Evolutionary conservation across 2,888 invertebrate genomes (phyloP).

Genomic region (Amaurobius ferox): DNA sequence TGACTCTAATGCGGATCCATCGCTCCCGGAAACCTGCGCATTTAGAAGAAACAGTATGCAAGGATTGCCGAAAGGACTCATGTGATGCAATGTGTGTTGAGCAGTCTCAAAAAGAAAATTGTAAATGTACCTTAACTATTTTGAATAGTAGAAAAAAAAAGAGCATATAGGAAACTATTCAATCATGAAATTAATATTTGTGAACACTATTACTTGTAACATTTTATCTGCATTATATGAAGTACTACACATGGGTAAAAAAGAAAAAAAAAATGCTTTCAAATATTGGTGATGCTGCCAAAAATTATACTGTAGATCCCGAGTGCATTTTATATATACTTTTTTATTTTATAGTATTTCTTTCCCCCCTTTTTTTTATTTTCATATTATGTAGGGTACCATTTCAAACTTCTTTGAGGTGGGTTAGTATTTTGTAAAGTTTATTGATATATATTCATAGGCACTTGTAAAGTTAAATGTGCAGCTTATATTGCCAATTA

Average conservation of each 20-base stretch:
- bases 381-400: slow-evolving; percentile 55
- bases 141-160: slow-evolving; percentile 67
- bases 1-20: slow-evolving; percentile 27
- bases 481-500: slow-evolving; percentile 66
- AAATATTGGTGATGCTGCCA: slow-evolving; percentile 62
- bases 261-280: slow-evolving; percentile 39
- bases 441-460: slow-evolving; percentile 41
- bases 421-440: slow-evolving; percentile 63
- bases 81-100: slow-evolving; percentile 24
- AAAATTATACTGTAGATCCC: slow-evolving; percentile 58
- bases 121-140: slow-evolving; percentile 72
- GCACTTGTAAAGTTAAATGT: slow-evolving; percentile 52
- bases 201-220: slow-evolving; percentile 66
- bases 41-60: slow-evolving; percentile 22
- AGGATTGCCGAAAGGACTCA: slow-evolving; percentile 21
- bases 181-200: slow-evolving; percentile 72
- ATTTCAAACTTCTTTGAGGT: slow-evolving; percentile 64
- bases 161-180: slow-evolving; percentile 56
- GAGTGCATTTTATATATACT: slow-evolving; percentile 56
- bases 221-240: slow-evolving; percentile 68
- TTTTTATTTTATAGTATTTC: slow-evolving; percentile 50
- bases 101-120: slow-evolving; percentile 53
- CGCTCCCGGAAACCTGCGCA: slow-evolving; percentile 45
- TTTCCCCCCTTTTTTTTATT: slow-evolving; percentile 30
- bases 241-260: slow-evolving; percentile 39